phyloP scores from a whole-genome alignment of 2,888 invertebrate genomes.

The Leptinotarsa haldemani region DNA sequence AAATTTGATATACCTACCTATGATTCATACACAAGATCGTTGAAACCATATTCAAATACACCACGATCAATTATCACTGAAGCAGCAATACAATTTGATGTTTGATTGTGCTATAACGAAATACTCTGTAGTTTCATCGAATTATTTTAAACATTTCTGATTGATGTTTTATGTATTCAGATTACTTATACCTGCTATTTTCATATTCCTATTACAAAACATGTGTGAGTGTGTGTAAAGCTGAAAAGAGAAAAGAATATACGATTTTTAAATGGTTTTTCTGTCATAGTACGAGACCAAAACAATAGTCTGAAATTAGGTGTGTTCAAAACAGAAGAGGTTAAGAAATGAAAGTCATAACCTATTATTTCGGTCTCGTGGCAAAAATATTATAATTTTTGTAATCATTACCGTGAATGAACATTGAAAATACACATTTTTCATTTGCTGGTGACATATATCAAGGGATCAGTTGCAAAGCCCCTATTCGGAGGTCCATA shows the following conservation, averaged over 20 bases:
- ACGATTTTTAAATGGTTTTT: constrained; percentile 4
- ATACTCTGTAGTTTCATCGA: neutral
- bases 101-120: too few species aligned
- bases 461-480: neutral
- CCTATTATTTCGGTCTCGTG: too few species aligned
- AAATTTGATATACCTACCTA: too few species aligned
- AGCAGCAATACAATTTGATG: too few species aligned
- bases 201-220: constrained; percentile 22
- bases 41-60: too few species aligned
- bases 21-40: too few species aligned
- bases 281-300: neutral
- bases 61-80: too few species aligned
- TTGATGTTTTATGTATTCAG: constrained; percentile 10
- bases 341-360: too few species aligned
- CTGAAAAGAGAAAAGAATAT: constrained; percentile 2
- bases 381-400: constrained; percentile 3
- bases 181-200: constrained; percentile 25
- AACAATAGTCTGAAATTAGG: too few species aligned
- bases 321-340: too few species aligned
- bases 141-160: neutral
- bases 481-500: too few species aligned
- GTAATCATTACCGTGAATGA: neutral
- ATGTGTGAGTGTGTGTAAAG: constrained; percentile 16
- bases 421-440: neutral
- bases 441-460: neutral